Percentiles rank a stretch among this genome's conserved stretches.
phyloP scores from a whole-genome alignment of 2,888 invertebrate genomes.

The Rhogogaster chlorosoma region DNA sequence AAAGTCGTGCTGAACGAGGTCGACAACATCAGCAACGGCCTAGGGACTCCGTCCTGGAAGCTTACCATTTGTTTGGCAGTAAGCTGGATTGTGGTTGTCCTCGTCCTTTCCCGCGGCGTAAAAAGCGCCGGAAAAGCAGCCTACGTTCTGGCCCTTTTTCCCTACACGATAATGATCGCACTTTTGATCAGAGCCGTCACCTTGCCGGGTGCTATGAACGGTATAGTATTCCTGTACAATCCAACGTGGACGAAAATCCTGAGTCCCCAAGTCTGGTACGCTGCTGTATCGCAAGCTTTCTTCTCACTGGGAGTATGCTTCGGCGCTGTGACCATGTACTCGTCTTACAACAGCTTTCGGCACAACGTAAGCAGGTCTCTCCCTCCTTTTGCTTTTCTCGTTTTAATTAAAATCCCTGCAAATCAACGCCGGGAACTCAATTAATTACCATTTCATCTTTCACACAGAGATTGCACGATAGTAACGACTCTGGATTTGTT shows the following conservation, averaged over 20 bases:
- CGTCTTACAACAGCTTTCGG: constrained; percentile 87
- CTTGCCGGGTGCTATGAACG: constrained; percentile 86
- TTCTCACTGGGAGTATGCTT: constrained; percentile 88
- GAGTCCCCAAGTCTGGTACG: constrained; percentile 87
- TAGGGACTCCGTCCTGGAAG: constrained; percentile 84
- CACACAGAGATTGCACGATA: constrained; percentile 86
- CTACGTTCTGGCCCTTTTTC: constrained; percentile 94
- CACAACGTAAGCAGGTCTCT: constrained; percentile 85
- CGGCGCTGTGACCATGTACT: constrained; percentile 89
- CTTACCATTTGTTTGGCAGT: constrained; percentile 83
- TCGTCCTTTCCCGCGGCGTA: constrained; percentile 86
- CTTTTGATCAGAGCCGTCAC: constrained; percentile 85
- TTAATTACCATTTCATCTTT: constrained; percentile 44
- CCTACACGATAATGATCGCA: constrained; percentile 88
- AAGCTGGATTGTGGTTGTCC: constrained; percentile 85
- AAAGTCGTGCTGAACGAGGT: constrained; percentile 80
- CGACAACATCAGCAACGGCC: constrained; percentile 75
- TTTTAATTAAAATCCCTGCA: background rate
- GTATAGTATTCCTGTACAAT: constrained; percentile 88
- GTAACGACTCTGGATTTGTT: constrained; percentile 89
- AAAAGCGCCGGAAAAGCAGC: constrained; percentile 90
- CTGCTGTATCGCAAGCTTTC: constrained; percentile 89
- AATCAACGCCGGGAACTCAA: background rate
- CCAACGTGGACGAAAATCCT: constrained; percentile 89
- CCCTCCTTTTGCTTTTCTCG: background rate